These are phyloP conservation scores for Hyles euphorbiae DNA, from an alignment of 1,140 invertebrate genomes.

Conservation along the genomic window DNA sequence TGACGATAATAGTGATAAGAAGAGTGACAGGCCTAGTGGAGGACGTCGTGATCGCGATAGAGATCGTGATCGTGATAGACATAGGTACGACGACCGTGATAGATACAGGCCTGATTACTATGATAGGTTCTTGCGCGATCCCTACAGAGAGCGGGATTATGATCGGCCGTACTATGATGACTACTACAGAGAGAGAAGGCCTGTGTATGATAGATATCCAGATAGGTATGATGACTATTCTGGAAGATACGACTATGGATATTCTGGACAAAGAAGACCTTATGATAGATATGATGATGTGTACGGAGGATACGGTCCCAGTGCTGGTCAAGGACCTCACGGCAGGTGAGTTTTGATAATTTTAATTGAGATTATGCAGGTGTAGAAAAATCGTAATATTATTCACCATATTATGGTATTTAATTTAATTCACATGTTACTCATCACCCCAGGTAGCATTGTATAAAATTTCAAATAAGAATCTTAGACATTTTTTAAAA, in stretches of 20 bases:
- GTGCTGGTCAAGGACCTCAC: slow-evolving; percentile 52
- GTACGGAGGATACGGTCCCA: slow-evolving; percentile 52
- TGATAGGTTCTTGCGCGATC: slow-evolving; percentile 54
- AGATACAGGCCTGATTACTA: slow-evolving; percentile 62
- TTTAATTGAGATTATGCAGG: no score
- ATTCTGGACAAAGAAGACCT: no score
- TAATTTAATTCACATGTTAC: no score
- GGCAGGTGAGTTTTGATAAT: slow-evolving; percentile 46
- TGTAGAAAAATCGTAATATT: no score
- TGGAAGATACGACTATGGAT: background rate
- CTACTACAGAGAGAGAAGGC: slow-evolving; percentile 43
- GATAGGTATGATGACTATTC: slow-evolving; percentile 33
- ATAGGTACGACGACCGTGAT: slow-evolving; percentile 60
- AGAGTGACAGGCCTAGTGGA: slow-evolving; percentile 30
- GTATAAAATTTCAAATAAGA: no score
- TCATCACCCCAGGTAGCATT: no score
- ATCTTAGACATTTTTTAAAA: no score
- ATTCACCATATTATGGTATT: no score
- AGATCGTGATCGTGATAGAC: slow-evolving; percentile 49
- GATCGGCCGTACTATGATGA: slow-evolving; percentile 45
- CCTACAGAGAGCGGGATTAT: slow-evolving; percentile 39
- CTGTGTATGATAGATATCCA: slow-evolving; percentile 44
- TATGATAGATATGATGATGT: slow-evolving; percentile 41
- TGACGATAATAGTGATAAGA: slow-evolving; percentile 41
- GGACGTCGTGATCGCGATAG: slow-evolving; percentile 51